Evolutionary conservation across 1,140 invertebrate species (phyloP), one percentile per base, ranked within the genome.

Genomic region (Nautilus pompilius): DNA sequence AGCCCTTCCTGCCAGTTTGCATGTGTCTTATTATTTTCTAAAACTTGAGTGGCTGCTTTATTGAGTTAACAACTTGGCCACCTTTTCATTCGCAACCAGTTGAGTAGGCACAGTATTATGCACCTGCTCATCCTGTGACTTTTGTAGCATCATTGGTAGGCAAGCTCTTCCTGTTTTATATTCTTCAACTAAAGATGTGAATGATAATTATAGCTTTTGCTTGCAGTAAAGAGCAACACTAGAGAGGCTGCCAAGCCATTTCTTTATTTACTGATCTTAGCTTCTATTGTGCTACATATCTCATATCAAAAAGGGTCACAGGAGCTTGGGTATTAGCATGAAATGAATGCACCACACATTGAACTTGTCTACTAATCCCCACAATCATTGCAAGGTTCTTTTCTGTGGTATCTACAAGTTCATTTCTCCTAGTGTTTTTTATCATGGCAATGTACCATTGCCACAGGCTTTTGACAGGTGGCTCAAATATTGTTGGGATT

Each of bases 261-360:
- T 60, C 58, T 46, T 60, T 2, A 46, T 60, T 17, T 13, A 30
- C 26, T 51, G 48, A 29, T 60, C 51, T n/a, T n/a, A 17, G 45
- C 26, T 51, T 51, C 58, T 29, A 60, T 32, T 10, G 20, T 51
- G 26, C 45, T 60, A 22, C 20, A 60, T 53, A 8, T 60, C 45
- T 0, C 51, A 49, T 51, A 51, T 20, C 41, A 60, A n/a, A 8
- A 60, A 46, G 5, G 58, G 58, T 46, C 58, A 60, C 6, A 51
- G 58, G 41, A 60, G 45, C 45, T 51, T 51, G 13, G 58, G 33
- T 10, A 54, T 62, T 22, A 62, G 60, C 36, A 62, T 62, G 49
- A 54, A 54, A 46, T 54, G 60, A 17, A 55, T 24, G 34, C 60
- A 62, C 60, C 60, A 62, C 15, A 62, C 29, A 20, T 54, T n/a